Evolutionary conservation across 2,797 vertebrate genomes (phyloP).

Genomic region (Acrossocheilus wenchowensis): DNA sequence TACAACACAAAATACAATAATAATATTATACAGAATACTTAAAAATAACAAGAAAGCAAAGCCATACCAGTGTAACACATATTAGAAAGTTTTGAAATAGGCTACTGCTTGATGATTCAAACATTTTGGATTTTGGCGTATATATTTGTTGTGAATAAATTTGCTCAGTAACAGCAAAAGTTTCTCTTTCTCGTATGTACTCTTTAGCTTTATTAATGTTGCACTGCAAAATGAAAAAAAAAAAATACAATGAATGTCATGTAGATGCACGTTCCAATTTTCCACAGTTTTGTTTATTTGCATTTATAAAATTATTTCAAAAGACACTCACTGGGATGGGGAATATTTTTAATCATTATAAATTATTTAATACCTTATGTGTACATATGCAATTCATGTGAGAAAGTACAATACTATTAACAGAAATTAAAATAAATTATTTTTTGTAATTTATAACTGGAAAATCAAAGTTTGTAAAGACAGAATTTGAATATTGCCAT

Average conservation of each 20-base stretch:
- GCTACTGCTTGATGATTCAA: not conserved
- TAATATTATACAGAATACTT: too few relatives aligned
- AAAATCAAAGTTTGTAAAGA: not conserved
- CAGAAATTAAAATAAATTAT: not conserved
- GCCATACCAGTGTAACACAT: not conserved
- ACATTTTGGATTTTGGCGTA: not conserved
- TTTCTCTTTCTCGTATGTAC: not conserved
- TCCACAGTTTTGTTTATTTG: not conserved
- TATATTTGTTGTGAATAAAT: not conserved
- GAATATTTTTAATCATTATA: not conserved
- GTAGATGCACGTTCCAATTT: too few relatives aligned
- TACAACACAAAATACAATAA: not conserved
- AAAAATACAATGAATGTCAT: too few relatives aligned
- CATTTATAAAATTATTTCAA: not conserved
- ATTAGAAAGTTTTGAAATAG: not conserved
- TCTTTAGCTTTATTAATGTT: not conserved
- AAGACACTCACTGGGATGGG: not conserved
- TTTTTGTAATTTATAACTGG: not conserved
- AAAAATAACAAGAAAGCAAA: slow-evolving; percentile 13
- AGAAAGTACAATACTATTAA: not conserved
- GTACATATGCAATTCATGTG: not conserved
- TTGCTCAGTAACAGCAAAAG: not conserved
- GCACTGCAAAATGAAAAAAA: not conserved
- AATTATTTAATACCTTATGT: not conserved
- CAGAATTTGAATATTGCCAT: not conserved